Evolutionary conservation across 2,888 invertebrate genomes (phyloP).

Genomic region (Lasioglossum malachurum): DNA sequence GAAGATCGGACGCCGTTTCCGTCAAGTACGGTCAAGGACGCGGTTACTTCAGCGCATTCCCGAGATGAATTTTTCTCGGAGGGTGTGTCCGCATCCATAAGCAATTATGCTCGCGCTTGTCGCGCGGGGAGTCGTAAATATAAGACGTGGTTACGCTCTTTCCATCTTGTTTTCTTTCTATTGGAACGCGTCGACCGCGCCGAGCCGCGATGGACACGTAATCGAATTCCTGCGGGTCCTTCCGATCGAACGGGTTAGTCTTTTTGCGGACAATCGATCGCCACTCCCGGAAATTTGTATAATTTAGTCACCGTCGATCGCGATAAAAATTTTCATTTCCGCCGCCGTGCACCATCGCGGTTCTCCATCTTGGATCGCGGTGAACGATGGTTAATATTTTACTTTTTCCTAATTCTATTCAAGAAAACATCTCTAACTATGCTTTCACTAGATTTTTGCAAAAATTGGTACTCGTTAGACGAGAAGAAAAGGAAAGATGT

Average conservation of each 20-base stretch:
- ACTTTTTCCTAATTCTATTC: slow-evolving; percentile 35
- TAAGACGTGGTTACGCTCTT: not conserved
- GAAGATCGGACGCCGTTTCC: slow-evolving; percentile 55
- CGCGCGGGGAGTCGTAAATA: slow-evolving; percentile 31
- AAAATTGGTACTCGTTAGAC: no score
- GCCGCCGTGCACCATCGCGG: not conserved
- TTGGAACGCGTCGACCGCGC: not conserved
- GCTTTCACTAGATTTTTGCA: no score
- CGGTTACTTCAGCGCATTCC: slow-evolving; percentile 62
- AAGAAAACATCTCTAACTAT: no score
- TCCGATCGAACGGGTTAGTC: not conserved
- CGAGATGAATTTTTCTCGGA: slow-evolving; percentile 61
- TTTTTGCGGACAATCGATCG: not conserved
- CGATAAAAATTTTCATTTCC: slow-evolving; percentile 47
- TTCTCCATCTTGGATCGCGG: slow-evolving; percentile 30
- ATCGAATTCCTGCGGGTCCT: slow-evolving; percentile 39
- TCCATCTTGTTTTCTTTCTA: slow-evolving; percentile 15
- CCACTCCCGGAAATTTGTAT: slow-evolving; percentile 54
- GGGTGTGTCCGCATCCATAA: slow-evolving; percentile 69
- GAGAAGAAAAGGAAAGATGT: no score
- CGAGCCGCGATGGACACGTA: slow-evolving; percentile 18
- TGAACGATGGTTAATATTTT: slow-evolving; percentile 30
- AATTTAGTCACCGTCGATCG: slow-evolving; percentile 34
- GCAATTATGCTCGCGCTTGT: slow-evolving; percentile 62
- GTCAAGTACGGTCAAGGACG: slow-evolving; percentile 70